Evolutionary conservation across 2,113 vertebrate species (phyloP), one percentile per base, ranked within the genome.

Genomic region (Chiloscyllium plagiosum): DNA sequence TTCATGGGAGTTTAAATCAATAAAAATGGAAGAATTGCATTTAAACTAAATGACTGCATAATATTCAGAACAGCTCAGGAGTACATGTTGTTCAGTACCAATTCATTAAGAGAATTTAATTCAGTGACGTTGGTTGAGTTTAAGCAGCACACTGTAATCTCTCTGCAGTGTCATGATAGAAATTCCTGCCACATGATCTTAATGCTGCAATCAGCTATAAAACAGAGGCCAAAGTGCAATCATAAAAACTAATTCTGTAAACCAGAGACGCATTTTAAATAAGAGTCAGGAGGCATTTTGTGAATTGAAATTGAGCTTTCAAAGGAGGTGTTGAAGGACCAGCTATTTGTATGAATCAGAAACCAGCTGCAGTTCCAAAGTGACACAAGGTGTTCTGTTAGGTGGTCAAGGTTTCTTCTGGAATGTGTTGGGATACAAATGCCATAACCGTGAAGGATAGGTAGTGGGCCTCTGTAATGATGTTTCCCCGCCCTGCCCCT

Each of bases 71-170:
- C 47, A 33, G 42, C 50, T 6, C 50, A 33, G 56, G 87, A 52
- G 29, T 90, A 95, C 94, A 95, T 37, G 61, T 93, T 93, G 94
- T 95, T 72, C 89, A 76, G 94, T 33, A 72, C 69, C 94, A 70
- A 42, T 93, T 93, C 26, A 95, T 52, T 47, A 95, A 95, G n/a
- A 20, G 66, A 93, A 95, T 42, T 70, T 72, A 69, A 70, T 72
- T 29, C 42, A 50, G 69, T 95, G 94, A 95, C 26, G 37, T 52
- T 72, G 42, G 69, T 29, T 13, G 42, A 76, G 42, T 70, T 19
- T 72, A 95, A 95, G 24, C 42, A 76, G 24, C 69, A 69, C 37
- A 52, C 93, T 72, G 69, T 66, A 95, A 95, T 95, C 94, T 52
- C 72, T 72, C 72, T 15, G 68, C 3, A 33, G 72, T 26, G 69